Conservation (phyloP, 2,113 vertebrate genomes). For the Eolophus roseicapilla region DNA sequence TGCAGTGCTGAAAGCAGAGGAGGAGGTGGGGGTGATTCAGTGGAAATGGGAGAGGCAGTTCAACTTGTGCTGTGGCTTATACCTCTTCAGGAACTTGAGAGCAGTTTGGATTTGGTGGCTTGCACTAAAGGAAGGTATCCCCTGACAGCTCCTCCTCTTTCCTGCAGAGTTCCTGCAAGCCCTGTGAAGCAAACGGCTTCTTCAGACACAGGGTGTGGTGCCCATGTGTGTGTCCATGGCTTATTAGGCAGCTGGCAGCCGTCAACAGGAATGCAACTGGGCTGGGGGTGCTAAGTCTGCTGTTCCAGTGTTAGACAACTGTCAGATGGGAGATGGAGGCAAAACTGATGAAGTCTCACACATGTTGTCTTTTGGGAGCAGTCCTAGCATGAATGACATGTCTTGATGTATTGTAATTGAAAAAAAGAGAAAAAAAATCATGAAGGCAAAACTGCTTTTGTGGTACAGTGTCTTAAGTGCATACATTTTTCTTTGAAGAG, state of each 20-base stretch:
- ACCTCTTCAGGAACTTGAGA: neutral
- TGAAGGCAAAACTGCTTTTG: neutral
- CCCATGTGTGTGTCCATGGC: neutral
- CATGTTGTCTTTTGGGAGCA: neutral
- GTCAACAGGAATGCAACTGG: neutral
- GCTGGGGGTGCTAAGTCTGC: neutral
- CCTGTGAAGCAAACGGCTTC: neutral
- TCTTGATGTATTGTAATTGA: neutral
- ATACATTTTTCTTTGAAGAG: neutral
- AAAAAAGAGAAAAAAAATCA: neutral
- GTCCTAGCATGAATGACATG: neutral
- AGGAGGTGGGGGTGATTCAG: neutral
- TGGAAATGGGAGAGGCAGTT: neutral
- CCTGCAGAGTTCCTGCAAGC: neutral
- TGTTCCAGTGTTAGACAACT: neutral
- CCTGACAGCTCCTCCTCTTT: neutral
- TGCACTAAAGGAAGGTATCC: neutral
- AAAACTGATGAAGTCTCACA: neutral
- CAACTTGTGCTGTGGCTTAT: neutral
- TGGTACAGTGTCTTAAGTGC: neutral
- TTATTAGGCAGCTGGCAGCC: neutral
- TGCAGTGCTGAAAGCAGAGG: neutral
- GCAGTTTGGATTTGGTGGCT: neutral
- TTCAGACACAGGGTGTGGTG: neutral
- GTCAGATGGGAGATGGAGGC: neutral